These are phyloP conservation scores for Bos taurus DNA, from an alignment of 2,113 vertebrate genomes.

Conservation along the genomic window ARS-UCD2.0 NC_037330.1:77322001-77322500, in stretches of 20 bases:
- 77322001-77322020: too few species aligned
- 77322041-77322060: too few species aligned
- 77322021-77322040: too few species aligned
- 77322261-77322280: neutral
- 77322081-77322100: too few species aligned
- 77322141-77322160: neutral
- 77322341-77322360: neutral
- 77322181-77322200: neutral
- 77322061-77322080: too few species aligned
- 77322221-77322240: neutral
- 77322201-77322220: neutral
- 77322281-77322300: neutral
- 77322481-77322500: neutral
- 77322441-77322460: too few species aligned
- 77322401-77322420: neutral
- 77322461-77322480: neutral
- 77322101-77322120: too few species aligned
- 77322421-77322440: neutral
- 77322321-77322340: neutral
- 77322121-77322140: too few species aligned
- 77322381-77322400: neutral
- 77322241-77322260: neutral
- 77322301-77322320: neutral
- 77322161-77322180: neutral
- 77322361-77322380: neutral